Base-by-base conservation (phyloP, 2,113 vertebrate genomes). In the Seriola dumerili region DNA sequence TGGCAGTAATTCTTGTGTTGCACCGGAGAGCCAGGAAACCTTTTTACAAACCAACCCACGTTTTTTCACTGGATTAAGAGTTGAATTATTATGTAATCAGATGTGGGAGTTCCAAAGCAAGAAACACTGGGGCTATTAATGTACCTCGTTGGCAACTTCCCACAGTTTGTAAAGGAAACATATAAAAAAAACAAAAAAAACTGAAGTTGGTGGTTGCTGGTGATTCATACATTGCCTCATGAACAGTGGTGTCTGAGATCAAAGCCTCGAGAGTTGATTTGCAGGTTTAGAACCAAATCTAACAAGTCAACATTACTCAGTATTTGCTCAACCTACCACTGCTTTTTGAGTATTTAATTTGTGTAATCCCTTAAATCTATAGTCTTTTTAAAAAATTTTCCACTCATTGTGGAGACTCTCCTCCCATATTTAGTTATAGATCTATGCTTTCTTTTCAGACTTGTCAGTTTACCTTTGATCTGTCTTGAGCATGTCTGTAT, bases 21-120 rank as follows among this genome's bases (percentile, higher is more conserved):
- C 48, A 63, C 13, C 5, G 0, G 36, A 75, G 76, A 70, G 63
- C 61, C 73, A 72, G 29, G 14, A 65, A 73, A 72, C 29, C 25
- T 63, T 85, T 62, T 72, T 48, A 59, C 70, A 54, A 83, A 85
- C 29, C 80, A 54, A n/a, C 77, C 73, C 74, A 84, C 73, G 55
- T 71, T 71, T 42, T 38, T 36, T 32, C 54, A 9, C 63, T 62
- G 13, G 46, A 16, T 52, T 17, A 32, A 76, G 66, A 72, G 50
- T 69, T 48, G 59, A 76, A 21, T 75, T 68, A 32, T 84, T 86
- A 72, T 72, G 75, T 40, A 79, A 79, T 75, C 78, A 32, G 4
- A 46, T 32, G 81, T 81, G 65, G 74, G 81, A 68, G 69, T 64
- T 72, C 1, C 29, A 54, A 14, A 4, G 46, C 61, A 34, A 59